Conservation (phyloP, 2,797 vertebrate genomes). For the Sebastes matsubarae region DNA sequence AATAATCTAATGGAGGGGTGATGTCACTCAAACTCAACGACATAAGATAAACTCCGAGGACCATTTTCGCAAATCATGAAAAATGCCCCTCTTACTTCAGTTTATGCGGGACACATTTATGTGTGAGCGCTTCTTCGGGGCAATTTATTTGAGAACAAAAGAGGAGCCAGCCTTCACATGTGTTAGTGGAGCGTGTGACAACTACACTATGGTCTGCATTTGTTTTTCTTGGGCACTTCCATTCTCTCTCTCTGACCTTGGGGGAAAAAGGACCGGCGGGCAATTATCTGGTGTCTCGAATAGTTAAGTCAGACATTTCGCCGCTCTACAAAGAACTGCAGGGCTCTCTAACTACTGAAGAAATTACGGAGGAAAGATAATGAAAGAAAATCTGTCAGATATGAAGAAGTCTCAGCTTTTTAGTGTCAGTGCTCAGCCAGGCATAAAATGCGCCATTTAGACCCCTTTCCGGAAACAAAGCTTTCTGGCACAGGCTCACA, state of each 20-base stretch:
- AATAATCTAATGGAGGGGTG: conserved; percentile 62
- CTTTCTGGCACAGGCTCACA: conserved; percentile 62
- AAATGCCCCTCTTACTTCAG: conserved; percentile 60
- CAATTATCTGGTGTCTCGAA: conserved; percentile 79
- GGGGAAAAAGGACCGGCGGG: conserved; percentile 64
- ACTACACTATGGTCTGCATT: conserved; percentile 77
- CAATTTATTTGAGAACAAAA: conserved; percentile 80
- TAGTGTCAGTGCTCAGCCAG: conserved; percentile 77
- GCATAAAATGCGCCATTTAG: conserved; percentile 78
- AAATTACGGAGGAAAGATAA: conserved; percentile 76
- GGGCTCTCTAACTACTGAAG: conserved; percentile 62
- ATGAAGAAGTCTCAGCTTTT: conserved; percentile 74
- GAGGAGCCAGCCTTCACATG: conserved; percentile 71
- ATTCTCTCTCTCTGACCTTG: conserved; percentile 77
- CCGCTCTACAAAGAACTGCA: conserved; percentile 62
- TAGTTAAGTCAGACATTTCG: conserved; percentile 78
- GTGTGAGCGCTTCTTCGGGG: conserved; percentile 72
- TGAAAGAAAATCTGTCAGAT: conserved; percentile 80
- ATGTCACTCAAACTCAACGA: conserved; percentile 73
- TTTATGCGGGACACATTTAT: conserved; percentile 72
- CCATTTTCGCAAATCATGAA: conserved; percentile 75
- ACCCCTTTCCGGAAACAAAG: conserved; percentile 73
- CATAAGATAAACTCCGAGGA: conserved; percentile 62
- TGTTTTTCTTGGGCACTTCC: conserved; percentile 78
- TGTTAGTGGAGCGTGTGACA: conserved; percentile 77